These are phyloP conservation scores for Lophotriccus pileatus DNA, from an alignment of 2,797 vertebrate species.

Conservation along the genomic window DNA sequence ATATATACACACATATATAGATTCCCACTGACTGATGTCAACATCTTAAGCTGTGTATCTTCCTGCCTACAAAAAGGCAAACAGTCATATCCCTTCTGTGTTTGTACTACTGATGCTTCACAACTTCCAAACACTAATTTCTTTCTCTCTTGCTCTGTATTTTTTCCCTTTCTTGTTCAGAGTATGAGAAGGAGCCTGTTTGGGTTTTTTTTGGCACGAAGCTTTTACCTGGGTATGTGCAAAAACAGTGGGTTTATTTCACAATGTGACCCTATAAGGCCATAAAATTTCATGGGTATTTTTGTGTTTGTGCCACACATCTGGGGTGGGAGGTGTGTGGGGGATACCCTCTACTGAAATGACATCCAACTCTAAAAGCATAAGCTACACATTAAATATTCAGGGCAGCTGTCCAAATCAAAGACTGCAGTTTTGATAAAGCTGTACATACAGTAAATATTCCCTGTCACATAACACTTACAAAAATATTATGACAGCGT, in stretches of 20 bases:
- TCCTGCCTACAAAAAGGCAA: no score
- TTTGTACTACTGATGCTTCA: background rate
- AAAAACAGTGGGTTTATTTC: background rate
- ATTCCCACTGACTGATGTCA: no score
- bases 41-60: no score
- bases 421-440: background rate
- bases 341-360: background rate
- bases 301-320: background rate
- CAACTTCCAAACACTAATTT: background rate
- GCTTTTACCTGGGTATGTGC: background rate
- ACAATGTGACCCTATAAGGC: background rate
- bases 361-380: background rate
- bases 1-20: no score
- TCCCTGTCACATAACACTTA: background rate
- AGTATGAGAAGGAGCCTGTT: background rate
- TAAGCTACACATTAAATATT: background rate
- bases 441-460: background rate
- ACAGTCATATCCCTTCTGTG: no score
- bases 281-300: background rate
- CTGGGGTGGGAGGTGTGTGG: accelerated
- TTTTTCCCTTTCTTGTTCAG: background rate
- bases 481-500: constrained; percentile 28
- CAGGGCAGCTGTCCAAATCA: background rate
- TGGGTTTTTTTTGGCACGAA: background rate
- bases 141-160: background rate